These are phyloP conservation scores for Epinotia bilunana DNA, from an alignment of 2,888 invertebrate species.

Conservation along the genomic window DNA sequence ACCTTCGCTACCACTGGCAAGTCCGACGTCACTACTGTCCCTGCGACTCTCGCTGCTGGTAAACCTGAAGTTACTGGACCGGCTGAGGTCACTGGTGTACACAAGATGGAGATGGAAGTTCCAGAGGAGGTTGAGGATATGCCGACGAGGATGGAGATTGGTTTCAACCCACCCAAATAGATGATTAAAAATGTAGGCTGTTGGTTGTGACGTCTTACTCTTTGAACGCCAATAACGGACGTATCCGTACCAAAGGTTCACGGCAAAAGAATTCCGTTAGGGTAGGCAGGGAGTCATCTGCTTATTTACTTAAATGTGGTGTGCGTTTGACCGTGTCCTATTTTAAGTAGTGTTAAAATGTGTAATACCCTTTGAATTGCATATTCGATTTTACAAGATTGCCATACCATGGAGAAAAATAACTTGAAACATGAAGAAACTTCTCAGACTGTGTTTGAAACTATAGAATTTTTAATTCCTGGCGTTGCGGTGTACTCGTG, in stretches of 20 bases:
- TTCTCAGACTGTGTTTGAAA: too few species aligned
- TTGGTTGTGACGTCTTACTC: not conserved
- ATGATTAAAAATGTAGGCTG: not conserved
- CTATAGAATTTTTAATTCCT: too few species aligned
- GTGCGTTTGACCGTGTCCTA: too few species aligned
- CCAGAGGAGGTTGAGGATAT: constrained; percentile 3
- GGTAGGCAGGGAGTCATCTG: too few species aligned
- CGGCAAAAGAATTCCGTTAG: not conserved
- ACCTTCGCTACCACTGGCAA: not conserved
- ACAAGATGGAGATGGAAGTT: not conserved
- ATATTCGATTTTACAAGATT: too few species aligned
- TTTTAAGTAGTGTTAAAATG: too few species aligned
- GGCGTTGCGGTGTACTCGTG: too few species aligned
- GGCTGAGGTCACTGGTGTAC: not conserved
- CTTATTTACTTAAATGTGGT: too few species aligned
- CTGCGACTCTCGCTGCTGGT: not conserved
- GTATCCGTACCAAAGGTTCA: not conserved
- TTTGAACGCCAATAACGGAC: not conserved
- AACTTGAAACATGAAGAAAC: too few species aligned
- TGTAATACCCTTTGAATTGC: too few species aligned
- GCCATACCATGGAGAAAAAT: too few species aligned
- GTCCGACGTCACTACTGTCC: not conserved
- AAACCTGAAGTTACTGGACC: constrained; percentile 2
- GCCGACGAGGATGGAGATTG: not conserved
- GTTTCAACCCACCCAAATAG: not conserved